These are phyloP conservation scores for Siphlonurus alternatus DNA, from an alignment of 2,888 invertebrate genomes.

Conservation along the genomic window DNA sequence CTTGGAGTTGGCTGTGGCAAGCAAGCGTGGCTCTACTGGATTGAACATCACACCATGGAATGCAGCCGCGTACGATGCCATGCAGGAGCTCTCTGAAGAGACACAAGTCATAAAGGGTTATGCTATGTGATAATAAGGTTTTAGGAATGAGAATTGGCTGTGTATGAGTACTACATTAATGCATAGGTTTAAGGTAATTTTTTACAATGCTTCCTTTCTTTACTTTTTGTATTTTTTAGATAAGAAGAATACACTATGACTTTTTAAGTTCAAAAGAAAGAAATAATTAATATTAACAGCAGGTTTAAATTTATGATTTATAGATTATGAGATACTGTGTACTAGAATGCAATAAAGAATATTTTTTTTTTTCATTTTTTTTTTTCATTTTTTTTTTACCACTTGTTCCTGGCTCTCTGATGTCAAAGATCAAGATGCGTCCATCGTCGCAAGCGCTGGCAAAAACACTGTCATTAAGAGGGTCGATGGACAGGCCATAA, in stretches of 20 bases:
- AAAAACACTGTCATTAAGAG: slow-evolving; percentile 64
- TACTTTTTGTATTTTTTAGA: too few relatives aligned
- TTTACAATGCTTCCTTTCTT: too few relatives aligned
- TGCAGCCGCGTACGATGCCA: slow-evolving; percentile 53
- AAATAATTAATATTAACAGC: too few relatives aligned
- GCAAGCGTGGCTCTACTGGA: slow-evolving; percentile 58
- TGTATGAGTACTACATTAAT: neutral
- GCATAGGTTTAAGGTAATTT: too few relatives aligned
- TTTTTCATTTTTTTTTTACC: too few relatives aligned
- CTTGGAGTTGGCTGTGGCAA: slow-evolving; percentile 80
- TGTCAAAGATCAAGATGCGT: slow-evolving; percentile 69
- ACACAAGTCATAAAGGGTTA: neutral
- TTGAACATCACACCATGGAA: slow-evolving; percentile 94
- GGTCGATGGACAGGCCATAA: slow-evolving; percentile 76
- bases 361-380: too few relatives aligned
- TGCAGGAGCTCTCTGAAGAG: slow-evolving; percentile 39
- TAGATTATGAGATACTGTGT: too few relatives aligned
- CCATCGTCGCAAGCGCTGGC: slow-evolving; percentile 90
- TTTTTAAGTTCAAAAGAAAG: too few relatives aligned
- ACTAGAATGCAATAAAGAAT: too few relatives aligned
- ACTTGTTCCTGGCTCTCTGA: slow-evolving; percentile 39
- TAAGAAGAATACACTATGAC: too few relatives aligned
- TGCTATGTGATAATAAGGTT: neutral
- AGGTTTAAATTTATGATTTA: too few relatives aligned
- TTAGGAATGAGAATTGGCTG: neutral